Evolutionary conservation across 2,113 vertebrate species (phyloP).

Genomic region (Marmota monax): DNA sequence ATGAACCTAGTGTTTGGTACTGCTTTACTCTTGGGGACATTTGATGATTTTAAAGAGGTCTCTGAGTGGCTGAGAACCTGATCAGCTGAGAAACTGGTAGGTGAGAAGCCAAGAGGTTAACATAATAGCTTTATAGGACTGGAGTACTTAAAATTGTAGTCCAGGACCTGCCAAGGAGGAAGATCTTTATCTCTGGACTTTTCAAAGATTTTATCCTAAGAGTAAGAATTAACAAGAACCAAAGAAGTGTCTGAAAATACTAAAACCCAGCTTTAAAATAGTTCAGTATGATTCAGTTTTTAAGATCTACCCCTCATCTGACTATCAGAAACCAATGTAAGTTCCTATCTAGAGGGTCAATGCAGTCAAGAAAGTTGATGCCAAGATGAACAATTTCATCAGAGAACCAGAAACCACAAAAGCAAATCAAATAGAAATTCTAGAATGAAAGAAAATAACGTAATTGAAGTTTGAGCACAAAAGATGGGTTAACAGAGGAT

Average conservation of each 20-base stretch:
- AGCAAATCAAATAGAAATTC: not conserved
- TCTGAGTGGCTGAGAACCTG: not conserved
- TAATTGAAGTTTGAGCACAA: not conserved
- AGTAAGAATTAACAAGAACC: not conserved
- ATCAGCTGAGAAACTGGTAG: not conserved
- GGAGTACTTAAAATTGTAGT: conserved; percentile 12
- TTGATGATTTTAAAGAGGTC: not conserved
- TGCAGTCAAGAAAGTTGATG: not conserved
- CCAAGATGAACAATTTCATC: not conserved
- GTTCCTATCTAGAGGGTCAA: not conserved
- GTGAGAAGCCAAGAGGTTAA: not conserved
- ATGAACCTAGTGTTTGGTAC: not conserved
- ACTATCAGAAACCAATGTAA: not conserved
- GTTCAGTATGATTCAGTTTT: not conserved
- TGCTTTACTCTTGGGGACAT: not conserved
- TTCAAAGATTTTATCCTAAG: conserved; percentile 31
- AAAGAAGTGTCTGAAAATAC: not conserved
- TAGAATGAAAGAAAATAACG: not conserved
- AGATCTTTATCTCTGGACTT: not conserved
- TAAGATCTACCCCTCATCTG: not conserved
- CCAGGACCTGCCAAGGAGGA: not conserved
- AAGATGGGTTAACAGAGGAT: not conserved
- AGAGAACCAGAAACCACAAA: not conserved
- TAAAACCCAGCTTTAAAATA: conserved; percentile 10
- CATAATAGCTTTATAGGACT: not conserved